A percentile compares a stretch with the other conserved stretches of the same genome.
Evolutionary conservation across 1,140 invertebrate species (phyloP).

Genomic region (Venturia canescens): DNA sequence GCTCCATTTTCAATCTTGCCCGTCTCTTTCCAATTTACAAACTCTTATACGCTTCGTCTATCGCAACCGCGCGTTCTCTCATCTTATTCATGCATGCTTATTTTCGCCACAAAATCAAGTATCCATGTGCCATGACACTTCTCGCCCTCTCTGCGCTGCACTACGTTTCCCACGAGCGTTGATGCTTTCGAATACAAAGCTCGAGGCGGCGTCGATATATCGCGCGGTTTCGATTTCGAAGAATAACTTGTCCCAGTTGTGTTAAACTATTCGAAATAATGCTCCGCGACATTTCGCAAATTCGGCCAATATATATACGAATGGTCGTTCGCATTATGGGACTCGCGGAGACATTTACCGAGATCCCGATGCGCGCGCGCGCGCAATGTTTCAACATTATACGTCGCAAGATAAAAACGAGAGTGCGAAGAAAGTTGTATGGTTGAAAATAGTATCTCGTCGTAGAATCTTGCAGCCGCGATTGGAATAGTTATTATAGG

Average conservation of each 20-base stretch:
- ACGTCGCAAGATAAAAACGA: no score
- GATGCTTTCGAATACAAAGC: slow-evolving; percentile 22
- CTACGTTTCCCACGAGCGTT: background rate
- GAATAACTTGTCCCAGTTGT: no score
- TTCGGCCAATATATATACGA: no score
- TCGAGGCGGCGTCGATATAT: no score
- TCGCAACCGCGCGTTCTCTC: slow-evolving; percentile 41
- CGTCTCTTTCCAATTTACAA: slow-evolving; percentile 38
- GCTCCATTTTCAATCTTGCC: slow-evolving; percentile 22
- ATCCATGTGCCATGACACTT: background rate
- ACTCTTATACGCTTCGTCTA: slow-evolving; percentile 43
- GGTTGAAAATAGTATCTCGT: background rate
- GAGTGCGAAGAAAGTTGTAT: no score
- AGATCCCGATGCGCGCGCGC: no score
- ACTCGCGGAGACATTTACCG: no score
- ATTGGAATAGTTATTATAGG: slow-evolving; percentile 13
- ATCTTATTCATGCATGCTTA: slow-evolving; percentile 15
- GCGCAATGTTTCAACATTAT: no score
- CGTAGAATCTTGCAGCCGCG: background rate
- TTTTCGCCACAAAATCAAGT: background rate
- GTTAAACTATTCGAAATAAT: no score
- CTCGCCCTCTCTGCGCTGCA: background rate
- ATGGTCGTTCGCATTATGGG: no score
- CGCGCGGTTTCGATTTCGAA: no score
- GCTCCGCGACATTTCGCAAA: no score